Conservation (phyloP, 92 coral and sea anemone species). For the Phymanthus crucifer region DNA sequence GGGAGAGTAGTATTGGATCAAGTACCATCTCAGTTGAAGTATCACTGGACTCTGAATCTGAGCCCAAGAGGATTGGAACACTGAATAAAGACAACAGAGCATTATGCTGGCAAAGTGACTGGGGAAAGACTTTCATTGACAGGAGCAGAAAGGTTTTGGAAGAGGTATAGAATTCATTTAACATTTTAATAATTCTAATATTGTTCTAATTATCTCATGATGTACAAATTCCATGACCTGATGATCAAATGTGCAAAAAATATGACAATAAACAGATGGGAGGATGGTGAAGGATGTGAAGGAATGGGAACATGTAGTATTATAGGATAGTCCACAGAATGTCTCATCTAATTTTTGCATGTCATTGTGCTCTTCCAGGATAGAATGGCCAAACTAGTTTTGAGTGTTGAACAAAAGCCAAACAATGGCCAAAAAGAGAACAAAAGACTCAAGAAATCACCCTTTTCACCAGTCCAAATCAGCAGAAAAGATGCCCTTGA, state of each 20-base stretch:
- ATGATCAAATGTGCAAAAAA: no score
- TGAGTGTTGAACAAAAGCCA: constrained; percentile 45
- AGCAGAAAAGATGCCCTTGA: constrained; percentile 12
- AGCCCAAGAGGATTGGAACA: constrained; percentile 73
- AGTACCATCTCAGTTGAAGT: constrained; percentile 60
- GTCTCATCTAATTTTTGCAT: not conserved
- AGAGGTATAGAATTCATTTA: constrained; percentile 70
- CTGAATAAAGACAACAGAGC: constrained; percentile 55
- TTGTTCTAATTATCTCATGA: no score
- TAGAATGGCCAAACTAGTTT: constrained; percentile 73
- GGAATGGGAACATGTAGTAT: constrained; percentile 45
- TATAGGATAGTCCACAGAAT: not conserved
- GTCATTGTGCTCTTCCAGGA: constrained; percentile 38
- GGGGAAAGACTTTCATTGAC: constrained; percentile 65
- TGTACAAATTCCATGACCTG: no score
- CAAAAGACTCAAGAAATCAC: constrained; percentile 15
- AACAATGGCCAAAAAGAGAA: constrained; percentile 56
- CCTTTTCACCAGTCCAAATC: constrained; percentile 42
- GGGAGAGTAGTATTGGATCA: constrained; percentile 52
- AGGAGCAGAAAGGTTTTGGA: constrained; percentile 60
- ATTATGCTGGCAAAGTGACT: constrained; percentile 71
- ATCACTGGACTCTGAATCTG: constrained; percentile 66
- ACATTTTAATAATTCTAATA: no score
- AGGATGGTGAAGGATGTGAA: constrained; percentile 38
- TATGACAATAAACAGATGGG: not conserved